A percentile compares a stretch with the other conserved stretches of the same genome.
Conservation (phyloP, 1,140 invertebrate genomes). For the Cardiocondyla obscurior region DNA sequence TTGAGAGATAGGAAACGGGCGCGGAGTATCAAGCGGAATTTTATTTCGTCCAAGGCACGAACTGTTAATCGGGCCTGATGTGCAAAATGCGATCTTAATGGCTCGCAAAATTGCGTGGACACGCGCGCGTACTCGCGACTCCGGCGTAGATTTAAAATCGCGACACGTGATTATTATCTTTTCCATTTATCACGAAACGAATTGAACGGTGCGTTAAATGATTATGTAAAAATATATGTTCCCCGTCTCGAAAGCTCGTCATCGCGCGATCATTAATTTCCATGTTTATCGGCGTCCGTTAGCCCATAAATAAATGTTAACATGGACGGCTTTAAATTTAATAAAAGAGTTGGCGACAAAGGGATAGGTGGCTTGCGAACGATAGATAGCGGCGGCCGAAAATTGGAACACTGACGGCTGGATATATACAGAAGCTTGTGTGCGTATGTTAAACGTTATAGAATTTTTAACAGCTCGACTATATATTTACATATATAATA, state of each 20-base stretch:
- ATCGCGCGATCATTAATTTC: slow-evolving; percentile 48
- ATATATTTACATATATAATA: not conserved
- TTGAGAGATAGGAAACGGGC: not conserved
- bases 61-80: not conserved
- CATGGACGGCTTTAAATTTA: slow-evolving; percentile 38
- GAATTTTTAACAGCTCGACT: slow-evolving; percentile 19
- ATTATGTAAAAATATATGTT: slow-evolving; percentile 38
- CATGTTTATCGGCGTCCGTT: slow-evolving; percentile 47
- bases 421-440: slow-evolving; percentile 14
- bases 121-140: not conserved
- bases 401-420: slow-evolving; percentile 29
- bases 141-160: not conserved
- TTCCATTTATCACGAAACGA: not conserved
- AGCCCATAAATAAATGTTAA: slow-evolving; percentile 50
- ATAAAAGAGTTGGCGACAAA: slow-evolving; percentile 46
- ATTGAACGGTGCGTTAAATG: slow-evolving; percentile 17
- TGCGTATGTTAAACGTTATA: slow-evolving; percentile 15
- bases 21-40: not conserved
- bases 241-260: slow-evolving; percentile 26
- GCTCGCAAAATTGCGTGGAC: not conserved
- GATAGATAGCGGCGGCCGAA: slow-evolving; percentile 12
- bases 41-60: not conserved
- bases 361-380: slow-evolving; percentile 2
- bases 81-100: not conserved
- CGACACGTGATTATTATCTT: slow-evolving; percentile 23